A percentile compares a stretch with the other conserved stretches of the same genome.
phyloP scores from a whole-genome alignment of 2,888 invertebrate genomes.

The Tipula lateralis region DNA sequence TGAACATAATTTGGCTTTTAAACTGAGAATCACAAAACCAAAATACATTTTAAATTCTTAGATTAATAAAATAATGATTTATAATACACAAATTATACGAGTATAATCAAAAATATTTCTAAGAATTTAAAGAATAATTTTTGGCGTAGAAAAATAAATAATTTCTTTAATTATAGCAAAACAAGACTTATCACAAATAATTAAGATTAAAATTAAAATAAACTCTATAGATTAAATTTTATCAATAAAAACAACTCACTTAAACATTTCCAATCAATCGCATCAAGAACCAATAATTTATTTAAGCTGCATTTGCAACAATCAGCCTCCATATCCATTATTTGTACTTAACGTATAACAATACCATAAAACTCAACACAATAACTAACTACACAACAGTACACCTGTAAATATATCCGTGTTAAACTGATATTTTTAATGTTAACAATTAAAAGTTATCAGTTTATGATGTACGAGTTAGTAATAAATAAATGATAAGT shows the following conservation, averaged over 20 bases:
- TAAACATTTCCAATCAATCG: neutral
- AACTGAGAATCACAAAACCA: no score
- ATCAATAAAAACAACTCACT: neutral
- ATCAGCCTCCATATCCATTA: neutral
- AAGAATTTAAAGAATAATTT: no score
- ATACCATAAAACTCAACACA: neutral
- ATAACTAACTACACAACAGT: neutral
- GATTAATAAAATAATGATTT: no score
- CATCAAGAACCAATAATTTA: neutral
- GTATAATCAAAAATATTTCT: no score
- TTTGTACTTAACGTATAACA: neutral
- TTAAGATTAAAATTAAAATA: no score
- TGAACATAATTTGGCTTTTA: no score
- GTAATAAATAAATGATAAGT: neutral
- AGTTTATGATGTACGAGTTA: neutral
- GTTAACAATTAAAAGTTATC: neutral
- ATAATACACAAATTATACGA: no score
- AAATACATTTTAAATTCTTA: no score
- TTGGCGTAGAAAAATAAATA: no score
- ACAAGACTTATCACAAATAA: no score
- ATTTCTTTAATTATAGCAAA: no score
- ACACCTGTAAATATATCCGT: neutral
- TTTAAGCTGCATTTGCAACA: neutral
- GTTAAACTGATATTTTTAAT: neutral
- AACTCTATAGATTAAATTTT: neutral